Percentiles rank a stretch among this genome's conserved stretches.
phyloP scores from a whole-genome alignment of 2,113 vertebrate genomes.

The Bubo blakistoni region DNA sequence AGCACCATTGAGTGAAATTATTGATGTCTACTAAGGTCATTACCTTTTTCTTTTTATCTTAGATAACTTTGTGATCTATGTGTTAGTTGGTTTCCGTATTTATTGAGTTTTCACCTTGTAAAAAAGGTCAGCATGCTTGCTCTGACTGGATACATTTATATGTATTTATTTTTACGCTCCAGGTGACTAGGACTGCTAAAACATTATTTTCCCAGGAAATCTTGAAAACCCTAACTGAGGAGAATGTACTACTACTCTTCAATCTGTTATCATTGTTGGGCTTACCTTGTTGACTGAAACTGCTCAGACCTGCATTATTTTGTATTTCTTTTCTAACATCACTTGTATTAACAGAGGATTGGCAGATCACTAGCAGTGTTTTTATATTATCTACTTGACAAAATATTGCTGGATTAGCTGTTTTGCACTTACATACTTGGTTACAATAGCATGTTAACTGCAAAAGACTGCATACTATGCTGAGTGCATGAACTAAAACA shows the following conservation, averaged over 20 bases:
- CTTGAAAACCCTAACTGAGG: background rate
- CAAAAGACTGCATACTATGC: background rate
- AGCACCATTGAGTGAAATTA: background rate
- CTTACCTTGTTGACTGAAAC: background rate
- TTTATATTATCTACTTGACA: background rate
- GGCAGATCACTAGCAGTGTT: background rate
- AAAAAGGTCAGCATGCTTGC: background rate
- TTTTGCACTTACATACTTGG: background rate
- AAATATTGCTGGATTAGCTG: background rate
- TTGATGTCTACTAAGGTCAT: background rate
- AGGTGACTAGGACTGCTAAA: background rate
- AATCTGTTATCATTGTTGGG: accelerated
- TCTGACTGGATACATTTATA: background rate
- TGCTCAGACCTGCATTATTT: background rate
- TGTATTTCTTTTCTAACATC: background rate
- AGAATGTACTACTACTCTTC: background rate
- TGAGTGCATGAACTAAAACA: background rate
- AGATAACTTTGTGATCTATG: background rate
- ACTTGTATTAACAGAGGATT: background rate
- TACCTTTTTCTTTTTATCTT: background rate
- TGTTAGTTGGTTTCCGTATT: background rate
- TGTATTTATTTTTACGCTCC: background rate
- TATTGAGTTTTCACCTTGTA: background rate
- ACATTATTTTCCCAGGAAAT: background rate
- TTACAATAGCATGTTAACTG: background rate